A percentile compares a stretch with the other conserved stretches of the same genome.
phyloP scores from a whole-genome alignment of 2,888 invertebrate species.

The Drosophila buzzatii region DNA sequence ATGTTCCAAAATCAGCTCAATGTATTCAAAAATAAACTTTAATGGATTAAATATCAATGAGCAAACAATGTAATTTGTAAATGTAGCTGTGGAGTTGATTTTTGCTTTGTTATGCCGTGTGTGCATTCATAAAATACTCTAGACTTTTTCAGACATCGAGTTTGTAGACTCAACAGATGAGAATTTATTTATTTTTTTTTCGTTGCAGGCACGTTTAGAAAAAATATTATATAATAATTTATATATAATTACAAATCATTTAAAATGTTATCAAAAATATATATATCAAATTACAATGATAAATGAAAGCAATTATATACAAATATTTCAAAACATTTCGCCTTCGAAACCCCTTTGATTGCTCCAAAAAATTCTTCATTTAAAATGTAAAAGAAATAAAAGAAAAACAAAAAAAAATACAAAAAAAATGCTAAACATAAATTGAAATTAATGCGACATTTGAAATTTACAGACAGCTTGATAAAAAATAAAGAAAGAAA shows the following conservation, averaged over 20 bases:
- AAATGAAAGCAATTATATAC: not conserved
- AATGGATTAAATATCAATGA: not conserved
- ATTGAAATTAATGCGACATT: conserved; percentile 55
- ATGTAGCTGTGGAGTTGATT: not conserved
- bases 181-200: too few relatives aligned
- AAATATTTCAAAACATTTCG: not conserved
- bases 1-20: not conserved
- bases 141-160: too few relatives aligned
- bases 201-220: too few relatives aligned
- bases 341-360: not conserved
- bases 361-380: conserved; percentile 20
- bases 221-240: not conserved
- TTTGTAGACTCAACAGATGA: too few relatives aligned
- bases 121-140: not conserved
- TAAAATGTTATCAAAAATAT: not conserved
- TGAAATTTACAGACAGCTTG: conserved; percentile 37
- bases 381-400: conserved; percentile 14
- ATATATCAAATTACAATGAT: not conserved
- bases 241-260: not conserved
- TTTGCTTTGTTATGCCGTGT: not conserved
- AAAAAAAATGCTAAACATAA: conserved; percentile 10
- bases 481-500: not conserved
- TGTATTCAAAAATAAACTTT: not conserved
- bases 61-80: not conserved
- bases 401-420: not conserved